Evolutionary conservation across 2,888 invertebrate species (phyloP), one percentile per base, ranked within the genome.

Genomic region (Microctonus aethiopoides): DNA sequence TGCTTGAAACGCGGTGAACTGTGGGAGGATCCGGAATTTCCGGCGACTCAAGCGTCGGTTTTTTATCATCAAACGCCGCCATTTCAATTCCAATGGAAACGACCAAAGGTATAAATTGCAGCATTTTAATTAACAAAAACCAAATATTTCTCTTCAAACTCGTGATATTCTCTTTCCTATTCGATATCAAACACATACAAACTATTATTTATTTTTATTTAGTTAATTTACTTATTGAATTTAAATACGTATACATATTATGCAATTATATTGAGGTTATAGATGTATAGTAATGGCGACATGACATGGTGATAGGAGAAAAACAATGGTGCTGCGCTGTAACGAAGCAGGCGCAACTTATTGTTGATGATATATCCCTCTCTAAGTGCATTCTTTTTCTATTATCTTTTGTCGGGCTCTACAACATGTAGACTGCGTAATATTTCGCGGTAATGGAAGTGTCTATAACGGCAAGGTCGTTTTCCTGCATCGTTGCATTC

Each of bases 21-120:
- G 22, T 96, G 95, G 94, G 95, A 96, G 87, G 97, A 97, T 87
- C 94, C 95, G 0, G 96, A 96, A 86, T 97, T 97, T 87, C 94
- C 95, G 2, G 95, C 96, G 2, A 92, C 92, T 9, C 96, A 96
- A 87, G 89, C 93, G 5, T 96, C 96, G 1, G 95, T 96, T 7
- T 97, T 96, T 86, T 96, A 97, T 86, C 95, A 96, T 87, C 96
- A 96, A 87, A 95, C 95, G 13, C 96, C 96, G n/a, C 95, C 96
- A 0, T 96, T 96, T 86, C 93, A 95, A 81, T 97, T 97, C 83
- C 92, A 93, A 72, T 97, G 97, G 96, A 96, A 94, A 83, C 89
- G 97, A 79, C 93, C 95, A 1, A 93, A 92, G 90, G 95, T 41
- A 32, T 54, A 16, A 16, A 54, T 11, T 24, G 1, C 11, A 34